A percentile compares a stretch with the other conserved stretches of the same genome.
phyloP scores from a whole-genome alignment of 2,797 vertebrate genomes.

The Bradypus variegatus region DNA sequence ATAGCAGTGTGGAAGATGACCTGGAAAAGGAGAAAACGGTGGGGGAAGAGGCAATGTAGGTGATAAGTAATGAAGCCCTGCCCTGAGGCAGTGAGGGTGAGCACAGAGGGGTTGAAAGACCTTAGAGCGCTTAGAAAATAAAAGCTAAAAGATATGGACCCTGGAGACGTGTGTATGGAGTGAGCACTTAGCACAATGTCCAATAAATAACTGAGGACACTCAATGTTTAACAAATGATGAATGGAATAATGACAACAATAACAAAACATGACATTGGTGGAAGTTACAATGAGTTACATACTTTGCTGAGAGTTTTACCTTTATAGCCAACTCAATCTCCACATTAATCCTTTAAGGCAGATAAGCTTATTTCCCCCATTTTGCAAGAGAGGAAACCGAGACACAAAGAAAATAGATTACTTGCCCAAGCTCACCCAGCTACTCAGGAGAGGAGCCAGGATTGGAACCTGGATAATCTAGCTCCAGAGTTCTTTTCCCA shows the following conservation, averaged over 20 bases:
- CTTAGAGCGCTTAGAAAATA: background rate
- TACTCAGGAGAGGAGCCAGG: background rate
- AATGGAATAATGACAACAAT: background rate
- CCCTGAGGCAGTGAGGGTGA: background rate
- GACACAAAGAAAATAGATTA: background rate
- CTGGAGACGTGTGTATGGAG: background rate
- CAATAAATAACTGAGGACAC: no score
- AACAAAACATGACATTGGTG: background rate
- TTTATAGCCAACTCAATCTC: background rate
- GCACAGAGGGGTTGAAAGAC: no score
- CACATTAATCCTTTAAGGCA: background rate
- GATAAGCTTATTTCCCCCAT: background rate
- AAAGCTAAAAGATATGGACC: background rate
- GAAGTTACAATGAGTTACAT: background rate
- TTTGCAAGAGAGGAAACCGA: background rate
- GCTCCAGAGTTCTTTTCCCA: background rate
- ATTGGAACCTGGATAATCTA: background rate
- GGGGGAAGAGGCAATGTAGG: background rate
- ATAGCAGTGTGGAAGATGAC: background rate
- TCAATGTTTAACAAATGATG: background rate
- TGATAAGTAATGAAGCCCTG: background rate
- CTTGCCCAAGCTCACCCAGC: background rate
- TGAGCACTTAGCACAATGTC: background rate
- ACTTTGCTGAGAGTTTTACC: background rate
- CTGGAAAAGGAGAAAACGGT: no score